phyloP scores from a whole-genome alignment of 2,888 invertebrate species.

The Heliconius erato region DNA sequence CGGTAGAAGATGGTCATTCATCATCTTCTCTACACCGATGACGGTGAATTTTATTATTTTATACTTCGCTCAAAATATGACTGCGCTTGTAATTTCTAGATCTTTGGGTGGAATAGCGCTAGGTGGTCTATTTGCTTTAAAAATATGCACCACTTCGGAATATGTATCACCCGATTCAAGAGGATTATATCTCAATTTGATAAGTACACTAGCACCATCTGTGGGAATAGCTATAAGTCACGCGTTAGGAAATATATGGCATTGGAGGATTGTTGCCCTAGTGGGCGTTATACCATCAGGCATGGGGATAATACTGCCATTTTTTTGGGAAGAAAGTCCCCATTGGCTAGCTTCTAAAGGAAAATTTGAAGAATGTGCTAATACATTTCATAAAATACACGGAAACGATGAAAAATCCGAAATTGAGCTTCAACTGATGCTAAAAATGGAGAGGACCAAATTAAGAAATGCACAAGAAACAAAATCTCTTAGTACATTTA shows the following conservation, averaged over 20 bases:
- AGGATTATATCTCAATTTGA: constrained; percentile 11
- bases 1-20: constrained; percentile 27
- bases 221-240: constrained; percentile 21
- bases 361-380: constrained; percentile 54
- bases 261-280: constrained; percentile 31
- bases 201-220: not conserved
- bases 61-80: constrained; percentile 20
- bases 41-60: constrained; percentile 22
- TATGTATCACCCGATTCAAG: constrained; percentile 18
- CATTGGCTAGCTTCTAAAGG: constrained; percentile 57
- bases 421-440: constrained; percentile 28
- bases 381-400: constrained; percentile 53
- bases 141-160: constrained; percentile 26
- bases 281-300: constrained; percentile 24
- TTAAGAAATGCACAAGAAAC: constrained; percentile 15
- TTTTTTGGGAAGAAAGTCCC: constrained; percentile 56
- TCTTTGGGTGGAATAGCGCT: not conserved
- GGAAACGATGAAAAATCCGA: constrained; percentile 15
- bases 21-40: constrained; percentile 5
- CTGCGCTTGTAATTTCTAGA: constrained; percentile 14
- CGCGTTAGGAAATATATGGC: constrained; percentile 8
- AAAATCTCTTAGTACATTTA: not conserved
- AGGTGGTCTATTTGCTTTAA: constrained; percentile 10
- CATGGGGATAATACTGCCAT: constrained; percentile 8
- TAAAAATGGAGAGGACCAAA: constrained; percentile 34